A percentile compares a stretch with the other conserved stretches of the same genome.
Conservation (phyloP, 2,888 invertebrate genomes). For the Zygogramma bicolorata region DNA sequence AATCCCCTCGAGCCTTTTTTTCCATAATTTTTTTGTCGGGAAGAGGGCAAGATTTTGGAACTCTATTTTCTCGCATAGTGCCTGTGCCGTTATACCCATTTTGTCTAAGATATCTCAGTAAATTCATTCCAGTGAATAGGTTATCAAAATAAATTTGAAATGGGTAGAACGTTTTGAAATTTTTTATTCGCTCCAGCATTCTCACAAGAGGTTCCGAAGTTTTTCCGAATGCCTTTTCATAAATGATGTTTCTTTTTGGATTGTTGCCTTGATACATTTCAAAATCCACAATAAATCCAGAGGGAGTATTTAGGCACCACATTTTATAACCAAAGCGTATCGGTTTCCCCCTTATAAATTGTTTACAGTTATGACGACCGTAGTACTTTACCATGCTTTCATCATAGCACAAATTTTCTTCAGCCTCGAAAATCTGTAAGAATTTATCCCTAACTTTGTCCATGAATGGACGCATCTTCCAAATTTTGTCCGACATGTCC, state of each 20-base stretch:
- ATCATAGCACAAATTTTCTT: background rate
- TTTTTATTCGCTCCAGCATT: background rate
- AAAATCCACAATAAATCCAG: background rate
- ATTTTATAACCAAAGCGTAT: slow-evolving; percentile 1
- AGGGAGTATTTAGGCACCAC: background rate
- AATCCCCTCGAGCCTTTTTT: background rate
- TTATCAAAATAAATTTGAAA: background rate
- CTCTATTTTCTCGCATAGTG: background rate
- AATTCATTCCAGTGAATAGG: background rate
- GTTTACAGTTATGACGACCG: background rate
- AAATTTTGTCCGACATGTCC: background rate
- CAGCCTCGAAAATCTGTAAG: background rate
- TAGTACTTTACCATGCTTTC: slow-evolving; percentile 19
- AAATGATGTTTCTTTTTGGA: background rate
- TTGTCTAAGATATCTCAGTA: background rate
- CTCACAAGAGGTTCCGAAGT: background rate
- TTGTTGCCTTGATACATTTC: background rate
- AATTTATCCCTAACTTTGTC: background rate
- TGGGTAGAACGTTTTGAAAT: background rate
- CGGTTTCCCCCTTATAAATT: slow-evolving; percentile 5
- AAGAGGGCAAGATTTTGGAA: background rate
- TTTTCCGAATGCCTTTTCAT: background rate
- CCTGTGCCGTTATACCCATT: slow-evolving; percentile 1
- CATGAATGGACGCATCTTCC: background rate
- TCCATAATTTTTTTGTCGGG: background rate